Conservation (phyloP, 2,888 invertebrate genomes). For the Erebia ligea region DNA sequence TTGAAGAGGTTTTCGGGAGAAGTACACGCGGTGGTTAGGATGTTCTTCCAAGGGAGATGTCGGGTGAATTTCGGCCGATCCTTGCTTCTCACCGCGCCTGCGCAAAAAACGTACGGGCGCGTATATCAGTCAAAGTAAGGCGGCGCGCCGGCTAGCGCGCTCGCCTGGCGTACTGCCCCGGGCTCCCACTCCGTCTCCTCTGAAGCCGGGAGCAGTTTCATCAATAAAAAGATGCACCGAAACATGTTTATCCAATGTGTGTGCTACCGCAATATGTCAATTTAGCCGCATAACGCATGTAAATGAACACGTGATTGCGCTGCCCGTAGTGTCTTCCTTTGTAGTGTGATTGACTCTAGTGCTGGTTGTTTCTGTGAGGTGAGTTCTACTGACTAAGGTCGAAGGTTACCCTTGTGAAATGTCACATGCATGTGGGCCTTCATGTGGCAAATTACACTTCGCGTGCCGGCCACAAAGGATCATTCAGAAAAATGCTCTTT, state of each 20-base stretch:
- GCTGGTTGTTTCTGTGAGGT: constrained; percentile 75
- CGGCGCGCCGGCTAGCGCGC: constrained; percentile 83
- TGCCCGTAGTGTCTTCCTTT: constrained; percentile 72
- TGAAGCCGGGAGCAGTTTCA: constrained; percentile 54
- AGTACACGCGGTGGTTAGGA: constrained; percentile 42
- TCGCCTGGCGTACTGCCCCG: constrained; percentile 77
- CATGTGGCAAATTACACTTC: constrained; percentile 55
- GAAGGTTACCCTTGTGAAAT: constrained; percentile 66
- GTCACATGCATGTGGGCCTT: constrained; percentile 47
- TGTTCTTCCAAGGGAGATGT: constrained; percentile 45
- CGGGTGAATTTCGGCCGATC: constrained; percentile 77
- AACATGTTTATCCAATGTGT: constrained; percentile 53
- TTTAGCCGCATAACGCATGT: constrained; percentile 56
- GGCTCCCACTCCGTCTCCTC: constrained; percentile 62
- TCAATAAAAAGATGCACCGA: constrained; percentile 69
- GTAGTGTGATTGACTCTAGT: constrained; percentile 58
- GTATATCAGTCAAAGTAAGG: constrained; percentile 71
- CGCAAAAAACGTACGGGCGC: constrained; percentile 65
- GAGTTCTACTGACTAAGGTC: constrained; percentile 68
- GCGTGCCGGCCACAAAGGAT: constrained; percentile 60
- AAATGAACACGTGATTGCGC: constrained; percentile 53
- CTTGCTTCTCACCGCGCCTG: constrained; percentile 70
- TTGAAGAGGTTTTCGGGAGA: constrained; percentile 43
- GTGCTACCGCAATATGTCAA: constrained; percentile 65
- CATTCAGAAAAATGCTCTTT: constrained; percentile 59